A percentile compares a stretch with the other conserved stretches of the same genome.
These are phyloP conservation scores for Paracanthobrama guichenoti DNA, from an alignment of 2,113 vertebrate species.

Conservation along the genomic window DNA sequence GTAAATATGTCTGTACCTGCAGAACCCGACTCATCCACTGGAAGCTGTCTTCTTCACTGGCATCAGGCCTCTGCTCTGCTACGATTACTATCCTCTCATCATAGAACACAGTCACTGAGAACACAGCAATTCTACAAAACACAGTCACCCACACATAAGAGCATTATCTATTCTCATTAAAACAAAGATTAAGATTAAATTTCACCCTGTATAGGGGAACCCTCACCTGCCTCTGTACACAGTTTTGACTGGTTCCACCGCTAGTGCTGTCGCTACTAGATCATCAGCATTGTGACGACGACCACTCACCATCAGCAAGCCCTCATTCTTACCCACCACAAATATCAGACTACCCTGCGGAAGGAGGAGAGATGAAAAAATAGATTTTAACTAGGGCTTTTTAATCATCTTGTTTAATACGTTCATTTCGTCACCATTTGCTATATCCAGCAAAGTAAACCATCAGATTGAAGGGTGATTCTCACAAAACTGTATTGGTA, in stretches of 20 bases:
- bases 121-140: slow-evolving; percentile 87
- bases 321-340: slow-evolving; percentile 95
- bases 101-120: slow-evolving; percentile 94
- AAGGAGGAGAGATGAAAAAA: not conserved
- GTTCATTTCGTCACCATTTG: too few relatives aligned
- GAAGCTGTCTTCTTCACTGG: slow-evolving; percentile 95
- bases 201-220: not conserved
- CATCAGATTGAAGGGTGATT: too few relatives aligned
- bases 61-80: slow-evolving; percentile 93
- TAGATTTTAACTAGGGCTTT: not conserved
- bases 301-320: slow-evolving; percentile 88
- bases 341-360: slow-evolving; percentile 93
- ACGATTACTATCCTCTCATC: slow-evolving; percentile 96
- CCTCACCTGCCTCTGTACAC: slow-evolving; percentile 95
- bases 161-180: not conserved
- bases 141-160: slow-evolving; percentile 40
- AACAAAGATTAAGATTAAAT: not conserved
- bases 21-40: slow-evolving; percentile 98
- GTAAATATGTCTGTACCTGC: slow-evolving; percentile 76
- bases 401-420: too few relatives aligned
- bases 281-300: slow-evolving; percentile 94
- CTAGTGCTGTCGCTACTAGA: slow-evolving; percentile 92
- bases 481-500: too few relatives aligned
- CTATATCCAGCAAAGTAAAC: too few relatives aligned
- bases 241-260: slow-evolving; percentile 94